These are phyloP conservation scores for Porites divaricata DNA, from an alignment of 92 coral and sea anemone genomes.

Conservation along the genomic window DNA sequence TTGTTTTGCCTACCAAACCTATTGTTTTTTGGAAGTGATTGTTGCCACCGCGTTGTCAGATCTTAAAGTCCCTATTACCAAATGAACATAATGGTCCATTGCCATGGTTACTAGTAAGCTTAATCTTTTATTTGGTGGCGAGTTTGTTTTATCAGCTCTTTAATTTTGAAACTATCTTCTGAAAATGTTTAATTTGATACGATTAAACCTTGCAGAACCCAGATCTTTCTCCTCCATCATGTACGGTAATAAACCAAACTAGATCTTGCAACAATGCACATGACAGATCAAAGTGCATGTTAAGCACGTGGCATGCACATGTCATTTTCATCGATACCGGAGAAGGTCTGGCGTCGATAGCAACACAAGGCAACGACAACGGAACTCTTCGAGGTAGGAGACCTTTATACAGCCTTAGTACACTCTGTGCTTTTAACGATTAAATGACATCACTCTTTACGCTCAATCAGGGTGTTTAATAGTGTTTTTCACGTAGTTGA, in stretches of 20 bases:
- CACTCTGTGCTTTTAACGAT: not conserved
- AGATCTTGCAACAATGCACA: slow-evolving; percentile 21
- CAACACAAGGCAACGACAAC: slow-evolving; percentile 18
- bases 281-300: slow-evolving; percentile 11
- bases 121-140: too few relatives aligned
- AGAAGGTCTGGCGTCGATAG: slow-evolving; percentile 39
- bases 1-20: too few relatives aligned
- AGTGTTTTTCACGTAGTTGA: not conserved
- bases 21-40: too few relatives aligned
- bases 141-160: too few relatives aligned
- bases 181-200: too few relatives aligned
- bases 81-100: too few relatives aligned
- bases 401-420: not conserved
- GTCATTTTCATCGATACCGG: slow-evolving; percentile 33
- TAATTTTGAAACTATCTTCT: too few relatives aligned
- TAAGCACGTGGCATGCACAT: slow-evolving; percentile 26
- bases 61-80: too few relatives aligned
- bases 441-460: not conserved
- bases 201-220: slow-evolving; percentile 6
- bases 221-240: slow-evolving; percentile 46
- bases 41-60: too few relatives aligned
- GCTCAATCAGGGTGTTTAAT: not conserved
- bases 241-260: slow-evolving; percentile 19
- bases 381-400: slow-evolving; percentile 37
- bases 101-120: too few relatives aligned